These are phyloP conservation scores for Margarornis squamiger DNA, from an alignment of 2,797 vertebrate species.

Conservation along the genomic window DNA sequence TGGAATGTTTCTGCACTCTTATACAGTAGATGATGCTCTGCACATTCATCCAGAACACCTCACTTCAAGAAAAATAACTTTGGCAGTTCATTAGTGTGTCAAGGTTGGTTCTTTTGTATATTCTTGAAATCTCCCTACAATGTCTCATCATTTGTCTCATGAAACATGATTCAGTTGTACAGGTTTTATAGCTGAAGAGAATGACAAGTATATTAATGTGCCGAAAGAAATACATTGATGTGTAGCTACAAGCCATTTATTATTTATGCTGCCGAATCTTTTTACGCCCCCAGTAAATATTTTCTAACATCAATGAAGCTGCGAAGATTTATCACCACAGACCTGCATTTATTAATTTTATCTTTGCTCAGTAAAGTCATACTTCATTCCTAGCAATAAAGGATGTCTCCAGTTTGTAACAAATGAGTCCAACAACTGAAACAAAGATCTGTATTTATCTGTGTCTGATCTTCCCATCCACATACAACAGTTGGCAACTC, in stretches of 20 bases:
- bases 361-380: neutral
- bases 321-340: conserved; percentile 1
- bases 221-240: conserved; percentile 26
- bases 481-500: neutral
- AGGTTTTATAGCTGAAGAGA: conserved; percentile 11
- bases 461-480: neutral
- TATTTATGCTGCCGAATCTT: conserved; percentile 25
- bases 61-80: neutral
- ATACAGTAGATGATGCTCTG: neutral
- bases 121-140: neutral
- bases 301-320: neutral
- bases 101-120: conserved; percentile 5
- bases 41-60: neutral
- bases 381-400: conserved; percentile 13
- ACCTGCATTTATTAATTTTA: neutral
- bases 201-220: conserved; percentile 7
- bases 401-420: neutral
- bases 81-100: neutral
- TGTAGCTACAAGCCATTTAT: neutral
- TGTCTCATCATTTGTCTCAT: neutral
- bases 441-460: neutral
- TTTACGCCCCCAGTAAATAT: conserved; percentile 42
- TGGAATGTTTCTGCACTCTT: neutral
- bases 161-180: conserved; percentile 19
- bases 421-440: neutral